Evolutionary conservation across 2,797 vertebrate genomes (phyloP), one percentile per base, ranked within the genome.

Genomic region (Poeciliopsis infans): DNA sequence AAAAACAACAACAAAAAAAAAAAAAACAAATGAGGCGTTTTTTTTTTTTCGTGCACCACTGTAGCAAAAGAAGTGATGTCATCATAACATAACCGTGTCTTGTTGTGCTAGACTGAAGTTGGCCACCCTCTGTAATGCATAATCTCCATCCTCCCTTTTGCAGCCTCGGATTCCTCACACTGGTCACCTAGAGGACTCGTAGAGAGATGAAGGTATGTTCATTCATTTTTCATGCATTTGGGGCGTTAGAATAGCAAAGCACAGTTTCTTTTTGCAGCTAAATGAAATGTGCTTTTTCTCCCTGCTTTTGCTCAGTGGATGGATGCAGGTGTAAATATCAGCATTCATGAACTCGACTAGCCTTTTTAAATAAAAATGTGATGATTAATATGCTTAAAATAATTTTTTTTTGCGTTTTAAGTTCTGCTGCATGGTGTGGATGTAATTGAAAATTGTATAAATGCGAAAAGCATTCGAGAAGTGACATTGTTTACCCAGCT

Each of bases 201-300:
- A 89, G 92, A 92, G 92, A 95, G 92, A 96, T 96, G 96, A 96
- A 96, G 96, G 96, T 96, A 95, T 79, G 94, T 89, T 53, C 77
- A 76, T 84, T 87, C 71, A 46, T 86, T 74, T 80, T 71, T 57
- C 36, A 70, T 76, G 47, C 51, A n/a, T 83, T 36, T 68, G 20
- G 25, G 18, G 39, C 7, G 23, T 45, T 43, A 45, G 41, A 45
- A 28, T 45, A 45, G 68, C 68, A 45, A 28, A 69, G 66, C 18
- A 41, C 20, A 0, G 64, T 41, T 41, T 68, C 36, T 41, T 41
- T 66, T 41, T 23, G 36, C 36, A 25, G 64, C 64, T 12, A 25
- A 18, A 39, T 66, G 16, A 66, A 66, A 66, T 23, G 8, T 36
- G 16, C 59, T 36, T 64, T 64, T 33, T 31, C 31, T 64, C 33